Percentiles rank a stretch among this genome's conserved stretches.
These are phyloP conservation scores for Piaya cayana DNA, from an alignment of 2,113 vertebrate genomes.

Conservation along the genomic window DNA sequence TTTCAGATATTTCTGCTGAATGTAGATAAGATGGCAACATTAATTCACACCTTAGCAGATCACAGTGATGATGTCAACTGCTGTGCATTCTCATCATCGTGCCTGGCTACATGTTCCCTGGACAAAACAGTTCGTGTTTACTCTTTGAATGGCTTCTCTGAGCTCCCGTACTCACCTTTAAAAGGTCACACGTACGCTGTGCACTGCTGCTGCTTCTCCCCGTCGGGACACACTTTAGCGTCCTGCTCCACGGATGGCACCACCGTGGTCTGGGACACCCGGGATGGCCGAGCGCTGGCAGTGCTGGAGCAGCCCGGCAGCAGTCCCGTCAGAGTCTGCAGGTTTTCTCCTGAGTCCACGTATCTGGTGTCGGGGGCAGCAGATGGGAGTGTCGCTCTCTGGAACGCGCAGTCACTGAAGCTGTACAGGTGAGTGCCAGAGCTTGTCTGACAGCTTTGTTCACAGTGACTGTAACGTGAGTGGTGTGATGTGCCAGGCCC, in stretches of 20 bases:
- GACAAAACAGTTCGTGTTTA: conserved; percentile 92
- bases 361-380: conserved; percentile 85
- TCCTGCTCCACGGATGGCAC: conserved; percentile 95
- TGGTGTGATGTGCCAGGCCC: accelerated
- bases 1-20: conserved; percentile 52
- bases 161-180: conserved; percentile 88
- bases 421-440: conserved; percentile 72
- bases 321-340: conserved; percentile 88
- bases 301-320: conserved; percentile 85
- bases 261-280: conserved; percentile 81
- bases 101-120: conserved; percentile 90
- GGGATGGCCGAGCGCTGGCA: conserved; percentile 76
- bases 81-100: conserved; percentile 85
- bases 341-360: conserved; percentile 78
- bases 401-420: conserved; percentile 81
- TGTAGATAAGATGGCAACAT: conserved; percentile 80
- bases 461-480: accelerated
- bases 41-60: conserved; percentile 86
- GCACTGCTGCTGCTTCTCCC: conserved; percentile 94
- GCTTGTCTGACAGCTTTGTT: not conserved
- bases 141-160: conserved; percentile 75
- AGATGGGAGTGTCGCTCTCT: conserved; percentile 87
- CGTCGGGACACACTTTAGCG: conserved; percentile 83
- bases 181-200: conserved; percentile 87
- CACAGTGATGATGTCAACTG: conserved; percentile 91